phyloP scores from a whole-genome alignment of 2,797 vertebrate species.

The Sebastes steindachneri region DNA sequence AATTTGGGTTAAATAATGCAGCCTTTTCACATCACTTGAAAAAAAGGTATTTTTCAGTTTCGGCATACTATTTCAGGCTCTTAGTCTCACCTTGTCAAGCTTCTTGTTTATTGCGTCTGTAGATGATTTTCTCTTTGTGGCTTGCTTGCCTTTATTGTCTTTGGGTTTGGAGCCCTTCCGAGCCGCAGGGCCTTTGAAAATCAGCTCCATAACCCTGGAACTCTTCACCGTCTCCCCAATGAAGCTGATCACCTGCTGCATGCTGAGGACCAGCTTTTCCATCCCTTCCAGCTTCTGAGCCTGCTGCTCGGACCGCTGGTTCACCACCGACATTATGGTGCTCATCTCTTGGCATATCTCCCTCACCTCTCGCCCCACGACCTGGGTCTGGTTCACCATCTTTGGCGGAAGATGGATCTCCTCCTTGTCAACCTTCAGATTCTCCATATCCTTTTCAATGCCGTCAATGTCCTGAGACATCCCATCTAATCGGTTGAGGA shows the following conservation, averaged over 20 bases:
- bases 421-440: constrained; percentile 83
- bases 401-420: constrained; percentile 74
- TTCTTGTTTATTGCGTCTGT: constrained; percentile 75
- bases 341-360: constrained; percentile 88
- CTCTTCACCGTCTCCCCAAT: constrained; percentile 87
- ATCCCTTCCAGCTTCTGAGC: constrained; percentile 89
- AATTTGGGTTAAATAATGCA: not conserved
- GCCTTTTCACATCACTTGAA: not conserved
- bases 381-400: constrained; percentile 59
- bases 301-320: constrained; percentile 87
- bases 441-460: constrained; percentile 87
- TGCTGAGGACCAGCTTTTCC: constrained; percentile 87
- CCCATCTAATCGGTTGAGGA: constrained; percentile 87
- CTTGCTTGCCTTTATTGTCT: constrained; percentile 76
- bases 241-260: constrained; percentile 89
- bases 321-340: constrained; percentile 87
- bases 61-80: not conserved
- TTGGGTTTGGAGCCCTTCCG: constrained; percentile 73
- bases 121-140: constrained; percentile 78
- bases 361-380: constrained; percentile 80
- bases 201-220: constrained; percentile 82
- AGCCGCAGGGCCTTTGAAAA: constrained; percentile 80
- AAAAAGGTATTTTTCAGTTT: not conserved
- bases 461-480: constrained; percentile 87
- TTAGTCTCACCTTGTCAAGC: constrained; percentile 83